These are phyloP conservation scores for Odontamblyopus rebecca DNA, from an alignment of 2,797 vertebrate species.

Conservation along the genomic window DNA sequence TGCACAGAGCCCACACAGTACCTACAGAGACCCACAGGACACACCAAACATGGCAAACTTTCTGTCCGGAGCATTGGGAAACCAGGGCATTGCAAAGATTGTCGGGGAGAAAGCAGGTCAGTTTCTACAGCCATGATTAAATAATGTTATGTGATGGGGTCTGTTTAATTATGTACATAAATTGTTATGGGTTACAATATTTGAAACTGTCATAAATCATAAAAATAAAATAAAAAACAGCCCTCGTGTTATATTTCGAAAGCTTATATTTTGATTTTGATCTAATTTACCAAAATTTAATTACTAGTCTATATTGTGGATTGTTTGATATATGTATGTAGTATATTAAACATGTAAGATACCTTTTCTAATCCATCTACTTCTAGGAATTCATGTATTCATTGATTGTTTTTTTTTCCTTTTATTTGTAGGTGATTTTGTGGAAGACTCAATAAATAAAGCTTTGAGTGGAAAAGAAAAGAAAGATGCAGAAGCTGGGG, in stretches of 20 bases:
- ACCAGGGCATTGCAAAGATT: fast-evolving
- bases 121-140: neutral
- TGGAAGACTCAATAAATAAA: neutral
- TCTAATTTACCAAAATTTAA: neutral
- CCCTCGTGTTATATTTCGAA: neutral
- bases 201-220: too few relatives aligned
- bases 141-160: too few relatives aligned
- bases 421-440: neutral
- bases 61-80: fast-evolving
- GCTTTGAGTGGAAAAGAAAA: fast-evolving
- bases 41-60: neutral
- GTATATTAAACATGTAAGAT: neutral
- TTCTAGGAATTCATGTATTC: neutral
- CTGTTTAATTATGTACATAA: too few relatives aligned
- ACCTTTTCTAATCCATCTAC: neutral
- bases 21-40: neutral
- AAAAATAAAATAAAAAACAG: too few relatives aligned
- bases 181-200: too few relatives aligned
- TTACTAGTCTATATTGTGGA: too few relatives aligned
- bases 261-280: too few relatives aligned
- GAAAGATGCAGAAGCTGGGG: neutral
- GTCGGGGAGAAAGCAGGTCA: neutral
- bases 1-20: neutral
- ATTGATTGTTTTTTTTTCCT: neutral
- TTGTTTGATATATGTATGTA: too few relatives aligned